These are phyloP conservation scores for Agrotis exclamationis DNA, from an alignment of 2,888 invertebrate species.

Conservation along the genomic window DNA sequence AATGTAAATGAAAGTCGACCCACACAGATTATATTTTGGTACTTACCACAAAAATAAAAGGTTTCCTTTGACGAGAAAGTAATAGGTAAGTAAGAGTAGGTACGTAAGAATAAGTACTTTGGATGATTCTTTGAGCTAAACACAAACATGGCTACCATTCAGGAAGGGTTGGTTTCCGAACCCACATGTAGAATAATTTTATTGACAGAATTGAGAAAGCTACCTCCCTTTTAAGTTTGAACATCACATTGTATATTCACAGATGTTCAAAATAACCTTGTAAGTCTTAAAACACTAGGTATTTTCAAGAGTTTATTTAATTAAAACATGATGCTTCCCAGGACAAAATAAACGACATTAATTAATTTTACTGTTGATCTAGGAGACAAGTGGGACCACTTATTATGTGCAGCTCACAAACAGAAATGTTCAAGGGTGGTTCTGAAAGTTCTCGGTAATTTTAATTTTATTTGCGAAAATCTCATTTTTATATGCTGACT, in stretches of 20 bases:
- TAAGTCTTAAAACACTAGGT: conserved; percentile 20
- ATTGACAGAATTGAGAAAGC: too few relatives aligned
- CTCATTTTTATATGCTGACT: not conserved
- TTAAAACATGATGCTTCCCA: conserved; percentile 33
- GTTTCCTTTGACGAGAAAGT: conserved; percentile 10
- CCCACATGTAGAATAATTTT: too few relatives aligned
- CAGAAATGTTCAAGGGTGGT: conserved; percentile 12
- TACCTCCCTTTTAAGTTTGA: too few relatives aligned
- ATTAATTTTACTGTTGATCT: conserved; percentile 52
- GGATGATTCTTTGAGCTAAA: too few relatives aligned
- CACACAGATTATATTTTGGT: conserved; percentile 33
- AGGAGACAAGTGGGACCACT: conserved; percentile 26
- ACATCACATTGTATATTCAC: not conserved
- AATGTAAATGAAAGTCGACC: conserved; percentile 62
- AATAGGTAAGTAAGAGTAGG: too few relatives aligned
- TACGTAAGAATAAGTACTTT: too few relatives aligned
- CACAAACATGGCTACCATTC: too few relatives aligned
- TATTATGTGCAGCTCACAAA: conserved; percentile 20
- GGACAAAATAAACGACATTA: conserved; percentile 27
- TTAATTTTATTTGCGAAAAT: conserved; percentile 32
- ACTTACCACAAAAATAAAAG: conserved; percentile 45
- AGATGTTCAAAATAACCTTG: not conserved
- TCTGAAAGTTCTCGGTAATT: conserved; percentile 1
- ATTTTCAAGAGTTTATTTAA: conserved; percentile 44
- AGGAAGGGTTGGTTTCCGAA: too few relatives aligned